Conservation (phyloP, 2,888 invertebrate species). For the Dastarcus helophoroides region DNA sequence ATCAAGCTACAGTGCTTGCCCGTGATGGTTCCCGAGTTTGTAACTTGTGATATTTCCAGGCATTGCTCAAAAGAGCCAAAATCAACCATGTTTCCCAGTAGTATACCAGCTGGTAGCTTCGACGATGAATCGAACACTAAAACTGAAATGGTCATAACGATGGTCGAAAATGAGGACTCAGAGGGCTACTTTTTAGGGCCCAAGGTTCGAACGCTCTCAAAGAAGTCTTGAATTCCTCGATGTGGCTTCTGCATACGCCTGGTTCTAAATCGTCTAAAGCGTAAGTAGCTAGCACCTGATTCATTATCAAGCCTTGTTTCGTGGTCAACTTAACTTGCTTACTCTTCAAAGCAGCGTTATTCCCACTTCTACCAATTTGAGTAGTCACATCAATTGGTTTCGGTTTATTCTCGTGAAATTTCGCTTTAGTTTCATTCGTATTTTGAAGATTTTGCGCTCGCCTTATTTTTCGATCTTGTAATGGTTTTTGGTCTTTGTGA, state of each 20-base stretch:
- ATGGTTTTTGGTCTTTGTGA: too few species aligned
- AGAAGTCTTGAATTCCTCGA: constrained; percentile 23
- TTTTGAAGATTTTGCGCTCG: too few species aligned
- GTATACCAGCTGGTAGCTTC: constrained; percentile 37
- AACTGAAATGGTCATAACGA: too few species aligned
- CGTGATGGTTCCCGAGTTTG: constrained; percentile 21
- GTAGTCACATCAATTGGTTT: too few species aligned
- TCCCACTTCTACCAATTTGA: too few species aligned
- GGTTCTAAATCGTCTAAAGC: constrained; percentile 20
- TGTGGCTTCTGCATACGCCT: constrained; percentile 23
- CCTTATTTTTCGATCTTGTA: too few species aligned
- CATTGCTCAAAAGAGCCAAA: constrained; percentile 40
- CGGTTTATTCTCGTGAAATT: too few species aligned
- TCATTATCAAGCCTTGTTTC: constrained; percentile 28
- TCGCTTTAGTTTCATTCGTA: too few species aligned
- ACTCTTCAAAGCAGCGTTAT: too few species aligned
- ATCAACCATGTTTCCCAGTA: constrained; percentile 35
- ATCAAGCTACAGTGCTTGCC: constrained; percentile 7
- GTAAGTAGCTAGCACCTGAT: constrained; percentile 26
- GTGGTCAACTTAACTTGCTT: constrained; percentile 25
- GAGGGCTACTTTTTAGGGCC: constrained; percentile 31
- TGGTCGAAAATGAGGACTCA: too few species aligned
- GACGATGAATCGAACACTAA: constrained; percentile 43
- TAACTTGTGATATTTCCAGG: constrained; percentile 17
- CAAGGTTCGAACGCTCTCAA: constrained; percentile 27